Evolutionary conservation across 2,888 invertebrate species (phyloP).

Genomic region (Hemicrepidius hirtus): DNA sequence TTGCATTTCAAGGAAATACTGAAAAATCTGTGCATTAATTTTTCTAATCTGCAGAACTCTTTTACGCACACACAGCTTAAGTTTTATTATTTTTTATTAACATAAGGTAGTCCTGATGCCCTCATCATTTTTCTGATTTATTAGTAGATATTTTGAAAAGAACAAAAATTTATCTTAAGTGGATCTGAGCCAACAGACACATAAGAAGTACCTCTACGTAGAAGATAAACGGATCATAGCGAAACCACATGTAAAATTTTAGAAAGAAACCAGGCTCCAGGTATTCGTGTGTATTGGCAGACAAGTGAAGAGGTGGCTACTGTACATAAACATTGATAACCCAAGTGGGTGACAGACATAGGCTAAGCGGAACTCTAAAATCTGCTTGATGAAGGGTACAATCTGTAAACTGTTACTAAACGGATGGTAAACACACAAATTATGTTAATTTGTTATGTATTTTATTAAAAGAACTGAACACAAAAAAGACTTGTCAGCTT

Average conservation of each 20-base stretch:
- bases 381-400: conserved; percentile 56
- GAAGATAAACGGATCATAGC: conserved; percentile 40
- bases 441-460: conserved; percentile 29
- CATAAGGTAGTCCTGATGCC: too few species aligned
- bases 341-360: conserved; percentile 61
- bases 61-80: too few species aligned
- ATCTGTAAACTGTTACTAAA: conserved; percentile 59
- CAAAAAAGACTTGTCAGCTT: too few species aligned
- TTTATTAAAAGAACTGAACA: neutral
- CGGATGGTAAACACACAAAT: conserved; percentile 41
- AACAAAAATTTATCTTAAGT: conserved; percentile 20
- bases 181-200: conserved; percentile 21
- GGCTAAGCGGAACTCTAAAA: conserved; percentile 55
- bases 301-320: conserved; percentile 60
- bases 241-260: conserved; percentile 44
- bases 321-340: conserved; percentile 59
- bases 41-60: too few species aligned
- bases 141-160: too few species aligned
- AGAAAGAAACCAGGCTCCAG: conserved; percentile 58
- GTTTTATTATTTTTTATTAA: too few species aligned
- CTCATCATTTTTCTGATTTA: too few species aligned
- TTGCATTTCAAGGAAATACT: too few species aligned
- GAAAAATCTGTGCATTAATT: too few species aligned
- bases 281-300: conserved; percentile 59
- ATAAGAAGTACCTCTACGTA: conserved; percentile 3